Evolutionary conservation across 2,888 invertebrate species (phyloP).

Genomic region (Eustalomyia histrio): DNA sequence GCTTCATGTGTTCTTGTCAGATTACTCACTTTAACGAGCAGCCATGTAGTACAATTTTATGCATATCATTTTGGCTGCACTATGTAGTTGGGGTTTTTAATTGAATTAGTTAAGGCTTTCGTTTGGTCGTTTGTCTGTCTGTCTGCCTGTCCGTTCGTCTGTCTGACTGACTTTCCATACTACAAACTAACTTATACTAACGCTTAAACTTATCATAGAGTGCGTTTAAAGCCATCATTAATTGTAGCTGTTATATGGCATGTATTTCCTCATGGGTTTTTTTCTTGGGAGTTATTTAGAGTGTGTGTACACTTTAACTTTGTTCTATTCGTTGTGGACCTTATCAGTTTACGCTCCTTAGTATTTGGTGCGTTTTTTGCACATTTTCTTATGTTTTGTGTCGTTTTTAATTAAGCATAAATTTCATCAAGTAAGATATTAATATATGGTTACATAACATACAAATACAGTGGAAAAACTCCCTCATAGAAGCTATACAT

Average conservation of each 20-base stretch:
- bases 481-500: constrained; percentile 32
- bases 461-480: constrained; percentile 29
- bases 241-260: constrained; percentile 53
- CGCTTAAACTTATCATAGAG: constrained; percentile 61
- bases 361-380: constrained; percentile 56
- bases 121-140: not conserved
- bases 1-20: constrained; percentile 64
- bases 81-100: constrained; percentile 43
- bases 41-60: constrained; percentile 55
- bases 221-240: constrained; percentile 66
- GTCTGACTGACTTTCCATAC: constrained; percentile 32
- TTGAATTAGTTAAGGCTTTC: constrained; percentile 64
- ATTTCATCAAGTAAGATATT: constrained; percentile 76
- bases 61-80: constrained; percentile 48
- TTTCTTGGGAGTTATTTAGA: not conserved
- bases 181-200: constrained; percentile 16
- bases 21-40: constrained; percentile 63
- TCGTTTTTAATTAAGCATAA: constrained; percentile 78
- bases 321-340: not conserved
- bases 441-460: constrained; percentile 48
- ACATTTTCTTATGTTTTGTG: constrained; percentile 68
- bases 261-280: constrained; percentile 7
- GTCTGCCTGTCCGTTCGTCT: constrained; percentile 15
- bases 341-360: constrained; percentile 56
- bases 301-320: not conserved